Conservation (phyloP, 2,113 vertebrate species). For the Sebastes schlegelii region DNA sequence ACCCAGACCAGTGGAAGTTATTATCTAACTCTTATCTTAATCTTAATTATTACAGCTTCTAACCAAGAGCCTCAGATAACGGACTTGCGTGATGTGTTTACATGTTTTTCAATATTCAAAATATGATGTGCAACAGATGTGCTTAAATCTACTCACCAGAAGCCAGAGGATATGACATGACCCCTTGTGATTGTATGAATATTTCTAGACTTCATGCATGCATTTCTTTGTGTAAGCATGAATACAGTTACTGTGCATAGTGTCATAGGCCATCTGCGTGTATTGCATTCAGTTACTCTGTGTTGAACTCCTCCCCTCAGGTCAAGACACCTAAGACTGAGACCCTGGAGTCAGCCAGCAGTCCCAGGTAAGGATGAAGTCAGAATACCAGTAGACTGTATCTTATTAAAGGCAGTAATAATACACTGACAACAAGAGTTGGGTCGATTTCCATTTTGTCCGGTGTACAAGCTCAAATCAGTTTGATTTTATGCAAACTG, state of each 20-base stretch:
- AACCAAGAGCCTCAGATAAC: background rate
- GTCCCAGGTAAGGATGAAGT: slow-evolving; percentile 54
- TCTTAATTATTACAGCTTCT: background rate
- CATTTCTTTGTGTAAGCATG: background rate
- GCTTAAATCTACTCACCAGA: background rate
- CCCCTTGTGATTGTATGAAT: background rate
- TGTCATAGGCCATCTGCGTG: background rate
- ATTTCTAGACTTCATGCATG: background rate
- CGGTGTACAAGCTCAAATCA: background rate
- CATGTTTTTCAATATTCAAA: background rate
- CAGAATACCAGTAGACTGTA: background rate
- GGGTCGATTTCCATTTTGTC: background rate
- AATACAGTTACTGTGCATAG: background rate
- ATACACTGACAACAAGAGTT: slow-evolving; percentile 17
- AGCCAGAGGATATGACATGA: background rate
- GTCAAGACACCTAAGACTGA: slow-evolving; percentile 68
- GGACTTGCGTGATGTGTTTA: background rate
- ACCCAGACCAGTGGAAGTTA: background rate
- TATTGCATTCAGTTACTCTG: background rate
- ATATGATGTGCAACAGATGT: background rate
- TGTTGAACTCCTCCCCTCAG: slow-evolving; percentile 44
- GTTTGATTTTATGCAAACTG: no score
- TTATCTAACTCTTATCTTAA: background rate
- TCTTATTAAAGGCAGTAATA: slow-evolving; percentile 28
- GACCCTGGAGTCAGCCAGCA: slow-evolving; percentile 32